These are phyloP conservation scores for Drosophila seclusa DNA, from an alignment of 2,888 invertebrate species.

Conservation along the genomic window DNA sequence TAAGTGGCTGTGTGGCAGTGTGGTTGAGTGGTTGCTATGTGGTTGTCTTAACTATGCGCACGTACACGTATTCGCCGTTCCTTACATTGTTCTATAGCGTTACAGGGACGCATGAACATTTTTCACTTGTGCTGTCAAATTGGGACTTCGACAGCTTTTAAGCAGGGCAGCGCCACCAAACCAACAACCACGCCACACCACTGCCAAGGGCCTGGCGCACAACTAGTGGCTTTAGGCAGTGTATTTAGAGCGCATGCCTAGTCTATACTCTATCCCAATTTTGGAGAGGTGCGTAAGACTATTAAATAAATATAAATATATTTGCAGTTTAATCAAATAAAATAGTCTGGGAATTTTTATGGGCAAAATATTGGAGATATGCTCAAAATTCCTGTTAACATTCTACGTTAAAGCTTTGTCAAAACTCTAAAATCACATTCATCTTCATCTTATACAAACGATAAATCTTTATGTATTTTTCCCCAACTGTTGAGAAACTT, in stretches of 20 bases:
- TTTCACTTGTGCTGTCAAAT: conserved; percentile 81
- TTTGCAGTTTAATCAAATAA: not conserved
- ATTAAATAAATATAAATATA: too few species aligned
- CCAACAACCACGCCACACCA: conserved; percentile 17
- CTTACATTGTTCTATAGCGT: conserved; percentile 57
- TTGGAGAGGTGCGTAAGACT: not conserved
- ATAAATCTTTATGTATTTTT: not conserved
- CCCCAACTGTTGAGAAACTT: too few species aligned
- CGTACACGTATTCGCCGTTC: conserved; percentile 47
- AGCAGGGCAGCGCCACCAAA: conserved; percentile 54
- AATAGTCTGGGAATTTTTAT: not conserved
- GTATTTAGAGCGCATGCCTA: conserved; percentile 21
- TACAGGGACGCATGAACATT: conserved; percentile 60
- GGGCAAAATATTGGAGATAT: not conserved
- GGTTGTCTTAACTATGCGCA: conserved; percentile 42
- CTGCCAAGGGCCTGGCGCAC: conserved; percentile 48
- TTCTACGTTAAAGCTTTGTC: not conserved
- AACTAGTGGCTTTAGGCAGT: conserved; percentile 21
- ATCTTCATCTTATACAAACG: not conserved
- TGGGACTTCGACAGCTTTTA: conserved; percentile 79
- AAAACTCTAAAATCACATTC: not conserved
- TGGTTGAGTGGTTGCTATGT: conserved; percentile 21
- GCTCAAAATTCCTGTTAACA: not conserved
- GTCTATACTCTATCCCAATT: not conserved
- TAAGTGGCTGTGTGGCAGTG: conserved; percentile 59